Evolutionary conservation across 1,140 invertebrate genomes (phyloP), one percentile per base, ranked within the genome.

Genomic region (Drosophila lowei): DNA sequence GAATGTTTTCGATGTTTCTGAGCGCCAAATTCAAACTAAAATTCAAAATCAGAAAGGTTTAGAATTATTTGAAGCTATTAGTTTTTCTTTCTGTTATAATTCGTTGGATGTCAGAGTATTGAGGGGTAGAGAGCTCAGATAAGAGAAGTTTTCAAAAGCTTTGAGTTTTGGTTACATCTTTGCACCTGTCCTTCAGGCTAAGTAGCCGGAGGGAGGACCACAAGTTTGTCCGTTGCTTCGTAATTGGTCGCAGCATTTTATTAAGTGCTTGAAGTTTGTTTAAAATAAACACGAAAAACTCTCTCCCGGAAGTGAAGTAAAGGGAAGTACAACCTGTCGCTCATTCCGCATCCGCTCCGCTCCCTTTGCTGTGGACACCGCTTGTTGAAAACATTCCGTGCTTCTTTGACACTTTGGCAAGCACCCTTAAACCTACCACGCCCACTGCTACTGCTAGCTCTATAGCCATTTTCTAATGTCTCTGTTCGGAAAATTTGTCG

Each of bases 401-500:
- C 54, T 48, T 18, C 38, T 56, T 75, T 60, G 70, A 65, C 54
- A 49, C 60, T 25, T 43, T 38, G 11, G 8, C 44, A 5, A 25
- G 25, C 2, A 49, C 30, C 15, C 8, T 1, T 11, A 21, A 9
- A 9, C 23, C 30, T 55, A 9, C 30, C 47, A 15, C 38, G 28
- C 28, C 48, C 64, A 28, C 49, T 16, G 28, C 48, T 42, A 48
- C 2, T 23, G 21, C 21, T 3, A 23, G n/a, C 28, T 16, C n/a
- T 9, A 34, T 4, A 34, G 30, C n/a, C 65, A 68, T 56, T 57
- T 57, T 48, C 63, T 56, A 67, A 68, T 49, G 54, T 52, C 50
- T 77, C 42, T 43, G 23, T 47, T 44, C 18, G 38, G 23, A 46
- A 60, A 52, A 65, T 49, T 43, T 58, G 38, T 65, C 66, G 72